Evolutionary conservation across 2,888 invertebrate species (phyloP), one percentile per base, ranked within the genome.

Genomic region (Rhingia rostrata): DNA sequence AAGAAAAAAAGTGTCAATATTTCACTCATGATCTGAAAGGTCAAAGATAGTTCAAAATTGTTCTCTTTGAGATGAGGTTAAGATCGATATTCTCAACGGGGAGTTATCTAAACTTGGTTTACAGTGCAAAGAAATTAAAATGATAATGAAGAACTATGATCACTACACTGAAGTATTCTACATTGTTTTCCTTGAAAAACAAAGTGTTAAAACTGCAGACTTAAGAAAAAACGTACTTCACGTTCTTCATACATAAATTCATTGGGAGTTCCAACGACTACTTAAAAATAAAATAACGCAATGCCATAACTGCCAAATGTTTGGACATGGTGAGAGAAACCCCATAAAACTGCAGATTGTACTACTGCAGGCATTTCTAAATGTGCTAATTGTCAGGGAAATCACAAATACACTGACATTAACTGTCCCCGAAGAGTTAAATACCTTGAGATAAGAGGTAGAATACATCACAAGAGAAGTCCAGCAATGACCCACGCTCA

Each of bases 141-240:
- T 45, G 45, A 12, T 43, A 22, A 58, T 9, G 0, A 9, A 14
- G 30, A 39, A n/a, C n/a, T n/a, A n/a, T n/a, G n/a, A n/a, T n/a
- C n/a, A n/a, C n/a, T n/a, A n/a, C n/a, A n/a, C n/a, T 33, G 10
- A 32, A 9, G 32, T 33, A 4, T 41, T 58, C 1, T 58, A 58
- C 14, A 22, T 58, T 32, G 30, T 33, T 39, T 41, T 41, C 41
- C 39, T 39, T 4, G 33, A 58, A 58, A 58, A 41, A 30, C 32
- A 41, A 35, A 45, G 51, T 22, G 12, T 49, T 22, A 63, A 49
- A 49, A 63, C 37, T 63, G 14, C 63, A 3, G 63, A 37, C 22
- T 37, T 63, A 10, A 63, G 49, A 37, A 63, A 63, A 63, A 63
- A 49, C 47, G 49, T 49, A 7, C 49, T 33, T 14, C 49, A 63